Base-by-base conservation (phyloP, 2,888 invertebrate genomes). In the Nymphalis polychloros region DNA sequence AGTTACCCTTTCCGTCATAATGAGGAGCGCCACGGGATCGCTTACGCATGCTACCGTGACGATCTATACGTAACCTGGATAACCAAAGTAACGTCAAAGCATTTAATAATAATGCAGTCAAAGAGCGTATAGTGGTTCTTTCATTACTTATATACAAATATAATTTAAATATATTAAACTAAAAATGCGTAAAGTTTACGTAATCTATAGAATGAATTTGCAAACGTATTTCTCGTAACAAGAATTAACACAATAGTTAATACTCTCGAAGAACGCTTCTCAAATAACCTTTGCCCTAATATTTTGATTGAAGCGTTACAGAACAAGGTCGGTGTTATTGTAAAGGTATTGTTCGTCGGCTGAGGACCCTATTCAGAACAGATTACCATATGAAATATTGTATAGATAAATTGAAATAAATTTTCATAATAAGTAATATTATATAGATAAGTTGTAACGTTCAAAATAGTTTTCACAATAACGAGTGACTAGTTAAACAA, bases 281-380 rank as follows among this genome's bases (percentile, higher is more conserved):
- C 70, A 81, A 81, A 84, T 89, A 90, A 91, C 89, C 90, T 90
- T 87, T 89, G 82, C 72, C 82, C 84, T 84, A 84, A 87, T 89
- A 86, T 87, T 89, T 84, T 86, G 86, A 89, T 87, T 86, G 85
- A 86, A 86, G 80, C 80, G 81, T 83, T 82, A 84, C 84, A 85
- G 77, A 76, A 79, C 86, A 88, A 90, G 90, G 90, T 83, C 85
- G 81, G 70, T 74, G 73, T 80, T 81, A 84, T 85, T 87, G 86
- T 83, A 73, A 72, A 72, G 67, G 81, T 72, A 85, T 88, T 88
- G 87, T 87, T 81, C 57, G 41, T 23, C 55, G 53, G 64, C 59
- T 67, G 71, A 66, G 31, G 63, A 72, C 59, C 49, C 60, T 52
- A 68, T 66, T 71, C 55, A 59, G 63, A 68, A 49, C 49, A 62